phyloP scores from a whole-genome alignment of 2,797 vertebrate species.

The Numenius phaeopus region DNA sequence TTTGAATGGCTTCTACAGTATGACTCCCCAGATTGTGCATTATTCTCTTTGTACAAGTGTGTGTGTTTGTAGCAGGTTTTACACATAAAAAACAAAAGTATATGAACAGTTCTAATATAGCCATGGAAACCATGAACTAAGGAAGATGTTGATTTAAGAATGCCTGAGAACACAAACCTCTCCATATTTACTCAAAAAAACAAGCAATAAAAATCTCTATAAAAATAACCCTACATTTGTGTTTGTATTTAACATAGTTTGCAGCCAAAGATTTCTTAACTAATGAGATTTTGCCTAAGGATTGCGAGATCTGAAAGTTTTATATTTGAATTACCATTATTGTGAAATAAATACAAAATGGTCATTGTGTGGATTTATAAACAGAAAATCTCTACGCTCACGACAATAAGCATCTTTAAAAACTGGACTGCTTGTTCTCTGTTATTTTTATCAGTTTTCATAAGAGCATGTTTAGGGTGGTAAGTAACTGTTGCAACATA shows the following conservation, averaged over 20 bases:
- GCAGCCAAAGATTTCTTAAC: background rate
- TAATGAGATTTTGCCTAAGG: background rate
- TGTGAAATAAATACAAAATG: background rate
- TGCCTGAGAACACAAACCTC: background rate
- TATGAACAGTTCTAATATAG: background rate
- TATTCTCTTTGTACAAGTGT: background rate
- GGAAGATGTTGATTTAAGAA: background rate
- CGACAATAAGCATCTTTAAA: background rate
- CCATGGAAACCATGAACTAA: background rate
- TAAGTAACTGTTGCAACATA: background rate
- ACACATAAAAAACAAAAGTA: background rate
- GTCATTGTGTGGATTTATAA: background rate
- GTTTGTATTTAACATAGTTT: background rate
- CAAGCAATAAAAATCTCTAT: background rate
- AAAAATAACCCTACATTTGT: background rate
- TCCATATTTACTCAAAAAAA: background rate
- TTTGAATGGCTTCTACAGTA: background rate
- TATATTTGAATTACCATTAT: background rate
- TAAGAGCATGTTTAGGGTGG: background rate
- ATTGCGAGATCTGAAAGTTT: background rate
- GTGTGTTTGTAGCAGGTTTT: background rate
- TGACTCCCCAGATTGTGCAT: background rate
- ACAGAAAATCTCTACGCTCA: background rate
- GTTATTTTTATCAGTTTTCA: background rate
- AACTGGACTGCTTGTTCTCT: background rate